Evolutionary conservation across 2,888 invertebrate species (phyloP).

Genomic region (Erebia aethiops): DNA sequence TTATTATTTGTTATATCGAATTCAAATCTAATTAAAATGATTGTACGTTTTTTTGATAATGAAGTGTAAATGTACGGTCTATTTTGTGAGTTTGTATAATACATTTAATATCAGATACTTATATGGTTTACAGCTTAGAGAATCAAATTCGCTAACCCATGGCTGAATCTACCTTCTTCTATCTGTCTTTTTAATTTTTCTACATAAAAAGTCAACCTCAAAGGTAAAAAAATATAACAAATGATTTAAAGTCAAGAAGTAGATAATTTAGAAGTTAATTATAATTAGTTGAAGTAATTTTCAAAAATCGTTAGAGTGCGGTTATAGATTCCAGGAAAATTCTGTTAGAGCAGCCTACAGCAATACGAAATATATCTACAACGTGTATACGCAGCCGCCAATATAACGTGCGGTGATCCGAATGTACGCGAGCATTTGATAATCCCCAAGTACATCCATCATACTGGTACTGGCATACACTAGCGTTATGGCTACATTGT

Average conservation of each 20-base stretch:
- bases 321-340: background rate
- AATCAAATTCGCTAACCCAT: no score
- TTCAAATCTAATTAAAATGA: no score
- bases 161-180: no score
- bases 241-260: no score
- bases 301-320: background rate
- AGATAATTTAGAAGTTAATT: no score
- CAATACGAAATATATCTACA: background rate
- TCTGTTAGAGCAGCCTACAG: background rate
- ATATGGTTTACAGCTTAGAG: no score
- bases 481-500: slow-evolving; percentile 12
- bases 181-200: no score
- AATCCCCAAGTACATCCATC: slow-evolving; percentile 17
- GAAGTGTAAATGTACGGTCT: background rate
- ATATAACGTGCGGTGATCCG: background rate
- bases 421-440: slow-evolving; percentile 9
- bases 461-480: background rate
- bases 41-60: background rate
- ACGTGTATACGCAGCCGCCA: background rate
- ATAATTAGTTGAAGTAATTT: background rate
- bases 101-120: no score
- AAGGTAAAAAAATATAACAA: no score
- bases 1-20: no score
- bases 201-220: no score
- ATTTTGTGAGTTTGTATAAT: background rate